phyloP scores from a whole-genome alignment of 2,113 vertebrate species.

The Brachyistius frenatus region DNA sequence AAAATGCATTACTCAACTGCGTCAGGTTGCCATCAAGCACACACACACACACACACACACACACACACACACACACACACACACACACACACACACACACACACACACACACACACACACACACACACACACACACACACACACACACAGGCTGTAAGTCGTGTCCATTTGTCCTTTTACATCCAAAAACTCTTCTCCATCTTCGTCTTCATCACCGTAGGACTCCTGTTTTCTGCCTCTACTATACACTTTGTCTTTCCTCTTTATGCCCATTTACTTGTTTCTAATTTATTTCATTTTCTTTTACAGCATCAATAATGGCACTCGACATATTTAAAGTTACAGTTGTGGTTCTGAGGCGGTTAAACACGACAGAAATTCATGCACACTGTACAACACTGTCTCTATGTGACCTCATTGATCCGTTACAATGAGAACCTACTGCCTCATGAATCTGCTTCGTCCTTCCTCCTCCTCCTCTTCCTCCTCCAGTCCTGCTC shows the following conservation, averaged over 20 bases:
- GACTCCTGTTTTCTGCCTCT: background rate
- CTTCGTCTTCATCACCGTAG: background rate
- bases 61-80: no score
- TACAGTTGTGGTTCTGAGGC: background rate
- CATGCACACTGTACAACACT: background rate
- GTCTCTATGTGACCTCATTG: constrained; percentile 7
- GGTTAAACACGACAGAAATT: background rate
- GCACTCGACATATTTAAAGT: background rate
- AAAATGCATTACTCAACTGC: no score
- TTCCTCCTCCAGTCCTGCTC: background rate
- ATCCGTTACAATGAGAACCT: background rate
- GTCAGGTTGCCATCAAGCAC: no score
- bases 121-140: background rate
- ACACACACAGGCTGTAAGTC: background rate
- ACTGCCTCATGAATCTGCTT: constrained; percentile 4
- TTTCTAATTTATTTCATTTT: background rate
- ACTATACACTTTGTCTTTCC: background rate
- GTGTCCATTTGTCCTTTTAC: constrained; percentile 1
- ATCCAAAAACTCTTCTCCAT: constrained; percentile 12
- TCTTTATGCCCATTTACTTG: background rate
- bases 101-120: no score
- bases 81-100: no score
- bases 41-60: no score
- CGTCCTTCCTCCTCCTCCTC: background rate
- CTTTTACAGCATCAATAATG: background rate